Base-by-base conservation (phyloP, 2,888 invertebrate species). In the Callyntrura sp. region DNA sequence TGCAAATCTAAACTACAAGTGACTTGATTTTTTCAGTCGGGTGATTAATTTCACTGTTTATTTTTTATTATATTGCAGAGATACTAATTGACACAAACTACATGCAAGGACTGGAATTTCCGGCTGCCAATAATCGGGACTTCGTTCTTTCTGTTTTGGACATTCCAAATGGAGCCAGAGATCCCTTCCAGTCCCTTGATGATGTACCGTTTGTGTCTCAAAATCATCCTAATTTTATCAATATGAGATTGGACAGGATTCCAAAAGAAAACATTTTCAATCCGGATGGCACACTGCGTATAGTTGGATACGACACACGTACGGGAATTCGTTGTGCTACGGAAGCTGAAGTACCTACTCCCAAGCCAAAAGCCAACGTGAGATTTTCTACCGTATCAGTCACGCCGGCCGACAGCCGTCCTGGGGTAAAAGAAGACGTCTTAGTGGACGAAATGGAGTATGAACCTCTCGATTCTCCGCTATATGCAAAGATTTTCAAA, bases 391-490 rank as follows among this genome's bases (percentile, higher is more conserved):
- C 14, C 6, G 70, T 5, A 3, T 11, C 73, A 45, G 45, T 14
- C 51, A 23, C 73, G 14, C 48, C 48, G 0, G 48, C 1, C 11
- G 11, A 17, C 20, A 3, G 48, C 6, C 0, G 23, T 14, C 73
- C 17, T 60, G 48, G 35, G 48, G 57, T 11, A 28, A 35, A 57
- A 14, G 62, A 20, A 23, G 48, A 48, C 11, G 8, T 11, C 25
- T 51, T 45, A 48, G 9, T 35, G n/a, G n/a, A 23, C 0, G 78
- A 79, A 81, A 70, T 81, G 14, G 81, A 70, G 0, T 45, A 11
- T 6, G 87, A 87, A 12, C 60, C 48, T 0, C 35, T 87, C 43
- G 70, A 57, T 14, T 81, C 81, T 20, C 87, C 87, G 45, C 48
- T 87, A 3, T 87, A 87, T 60, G 81, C 48, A 0, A 57, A 20